A percentile compares a stretch with the other conserved stretches of the same genome.
phyloP scores from a whole-genome alignment of 2,113 vertebrate species.

The Noturus placidus region DNA sequence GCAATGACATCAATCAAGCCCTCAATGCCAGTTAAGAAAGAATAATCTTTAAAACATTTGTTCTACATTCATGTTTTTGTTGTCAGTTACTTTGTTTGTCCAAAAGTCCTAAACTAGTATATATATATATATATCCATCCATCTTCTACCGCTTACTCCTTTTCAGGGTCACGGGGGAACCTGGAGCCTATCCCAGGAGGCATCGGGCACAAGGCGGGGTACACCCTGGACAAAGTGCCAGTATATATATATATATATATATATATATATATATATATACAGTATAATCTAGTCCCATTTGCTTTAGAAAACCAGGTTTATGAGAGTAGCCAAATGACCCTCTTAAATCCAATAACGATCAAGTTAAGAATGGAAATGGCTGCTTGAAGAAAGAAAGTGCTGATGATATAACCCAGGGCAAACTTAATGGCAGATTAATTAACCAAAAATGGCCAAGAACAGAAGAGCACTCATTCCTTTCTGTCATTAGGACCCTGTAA shows the following conservation, averaged over 20 bases:
- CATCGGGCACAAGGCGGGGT: no score
- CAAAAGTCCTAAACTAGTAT: neutral
- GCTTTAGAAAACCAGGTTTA: neutral
- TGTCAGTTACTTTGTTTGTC: neutral
- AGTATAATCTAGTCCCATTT: neutral
- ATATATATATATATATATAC: neutral
- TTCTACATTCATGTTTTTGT: neutral
- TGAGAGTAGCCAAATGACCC: conserved; percentile 19
- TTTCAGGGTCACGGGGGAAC: no score
- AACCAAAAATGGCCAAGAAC: conserved; percentile 35
- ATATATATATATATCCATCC: neutral
- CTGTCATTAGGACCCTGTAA: conserved; percentile 47
- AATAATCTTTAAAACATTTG: neutral
- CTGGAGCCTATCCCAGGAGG: no score
- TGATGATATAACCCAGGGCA: conserved; percentile 25
- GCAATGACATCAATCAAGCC: neutral
- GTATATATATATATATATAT: neutral
- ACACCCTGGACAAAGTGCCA: no score
- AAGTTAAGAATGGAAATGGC: conserved; percentile 16
- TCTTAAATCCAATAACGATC: conserved; percentile 26
- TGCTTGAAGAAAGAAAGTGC: conserved; percentile 8
- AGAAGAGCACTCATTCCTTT: conserved; percentile 43
- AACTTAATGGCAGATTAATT: conserved; percentile 33
- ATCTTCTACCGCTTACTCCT: no score
- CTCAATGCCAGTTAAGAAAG: neutral